Base-by-base conservation (phyloP, 1,140 invertebrate genomes). In the Bilobella aurantiaca region DNA sequence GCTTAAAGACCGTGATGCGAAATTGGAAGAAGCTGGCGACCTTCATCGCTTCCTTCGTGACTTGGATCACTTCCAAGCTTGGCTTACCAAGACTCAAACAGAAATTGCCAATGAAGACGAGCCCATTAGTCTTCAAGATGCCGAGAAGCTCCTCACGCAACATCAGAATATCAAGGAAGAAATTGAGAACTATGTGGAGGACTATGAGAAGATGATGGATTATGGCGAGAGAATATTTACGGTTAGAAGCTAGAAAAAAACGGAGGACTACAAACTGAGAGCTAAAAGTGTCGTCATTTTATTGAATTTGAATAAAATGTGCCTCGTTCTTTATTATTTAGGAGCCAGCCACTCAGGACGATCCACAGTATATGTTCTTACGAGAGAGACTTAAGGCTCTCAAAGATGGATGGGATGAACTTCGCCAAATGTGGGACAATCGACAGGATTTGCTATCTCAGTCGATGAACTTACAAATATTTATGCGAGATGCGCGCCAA, bases 351-450 rank as follows among this genome's bases (percentile, higher is more conserved):
- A 90, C 89, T 2, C 86, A 87, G 69, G 88, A 91, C 69, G 97
- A 99, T 81, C 93, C 96, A 62, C 96, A 99, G 79, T 98, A 98
- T 79, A 97, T 98, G 93, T 98, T 98, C 87, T 79, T 98, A 72
- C 83, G 93, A 60, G 94, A 97, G 79, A 84, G 97, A 65, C 80
- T 99, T 65, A 97, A 96, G 81, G 96, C 96, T 0, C 79, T 99
- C 42, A 91, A 96, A 78, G 94, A 98, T 81, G 96, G 95, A 62
- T 99, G 97, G 97, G 91, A 94, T 68, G 96, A 99, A 76, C 80
- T 99, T 57, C 89, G 97, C 73, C 92, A 98, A 79, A 99, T 99
- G 96, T 99, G 96, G 96, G 95, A 96, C 75, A 98, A 98, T 79
- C 80, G 96, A 57, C 94, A 98, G 78, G 88, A 95, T 67, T 78